Evolutionary conservation across 2,113 vertebrate species (phyloP).

Genomic region (Entelurus aequoreus): DNA sequence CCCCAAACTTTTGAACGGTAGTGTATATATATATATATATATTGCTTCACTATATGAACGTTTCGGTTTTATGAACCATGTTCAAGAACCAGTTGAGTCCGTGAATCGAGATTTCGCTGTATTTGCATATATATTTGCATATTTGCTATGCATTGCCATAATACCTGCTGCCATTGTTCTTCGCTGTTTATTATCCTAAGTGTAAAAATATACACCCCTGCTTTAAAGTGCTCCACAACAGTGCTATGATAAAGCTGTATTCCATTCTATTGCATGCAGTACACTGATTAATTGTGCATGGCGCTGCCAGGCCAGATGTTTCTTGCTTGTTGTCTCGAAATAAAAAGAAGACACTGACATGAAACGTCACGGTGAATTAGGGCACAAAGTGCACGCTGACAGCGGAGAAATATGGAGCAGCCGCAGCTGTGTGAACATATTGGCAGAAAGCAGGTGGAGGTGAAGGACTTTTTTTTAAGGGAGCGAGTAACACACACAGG

Average conservation of each 20-base stretch:
- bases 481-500: slow-evolving; percentile 26
- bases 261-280: too few species aligned
- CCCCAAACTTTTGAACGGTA: too few species aligned
- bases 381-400: slow-evolving; percentile 29
- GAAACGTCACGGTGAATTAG: slow-evolving; percentile 1
- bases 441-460: slow-evolving; percentile 13
- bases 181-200: too few species aligned
- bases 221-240: not conserved
- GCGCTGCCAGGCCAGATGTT: not conserved
- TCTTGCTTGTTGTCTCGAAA: not conserved
- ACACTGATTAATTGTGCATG: not conserved
- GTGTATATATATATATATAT: too few species aligned
- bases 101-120: too few species aligned
- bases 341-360: slow-evolving; percentile 1
- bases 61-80: too few species aligned
- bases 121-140: too few species aligned
- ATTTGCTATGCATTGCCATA: too few species aligned
- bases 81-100: too few species aligned
- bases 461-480: slow-evolving; percentile 38
- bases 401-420: slow-evolving; percentile 26
- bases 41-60: too few species aligned
- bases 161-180: too few species aligned
- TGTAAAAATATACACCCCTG: too few species aligned
- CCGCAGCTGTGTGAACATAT: slow-evolving; percentile 36
- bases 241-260: not conserved